phyloP scores from a whole-genome alignment of 1,140 invertebrate species.

The Hycleus phaleratus region DNA sequence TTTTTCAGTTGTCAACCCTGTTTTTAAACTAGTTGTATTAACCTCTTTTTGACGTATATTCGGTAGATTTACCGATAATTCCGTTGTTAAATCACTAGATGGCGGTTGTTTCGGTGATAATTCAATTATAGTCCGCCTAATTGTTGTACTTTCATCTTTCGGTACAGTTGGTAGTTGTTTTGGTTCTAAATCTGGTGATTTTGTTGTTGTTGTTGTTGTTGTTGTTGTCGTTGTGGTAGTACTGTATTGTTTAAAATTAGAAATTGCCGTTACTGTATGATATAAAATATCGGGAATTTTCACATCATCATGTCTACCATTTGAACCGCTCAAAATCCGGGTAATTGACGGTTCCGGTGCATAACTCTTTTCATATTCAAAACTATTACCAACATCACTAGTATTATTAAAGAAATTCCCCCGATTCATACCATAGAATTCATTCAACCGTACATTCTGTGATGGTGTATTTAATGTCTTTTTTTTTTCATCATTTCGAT shows the following conservation, averaged over 20 bases:
- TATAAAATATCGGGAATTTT: conserved; percentile 61
- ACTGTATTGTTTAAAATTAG: conserved; percentile 40
- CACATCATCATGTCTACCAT: conserved; percentile 69
- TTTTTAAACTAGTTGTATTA: conserved; percentile 22
- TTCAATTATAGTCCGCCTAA: too few relatives aligned
- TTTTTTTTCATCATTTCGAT: conserved; percentile 45
- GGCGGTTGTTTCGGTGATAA: too few relatives aligned
- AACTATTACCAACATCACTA: conserved; percentile 34
- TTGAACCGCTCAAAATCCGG: conserved; percentile 70
- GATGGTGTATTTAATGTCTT: conserved; percentile 66
- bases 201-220: conserved; percentile 17
- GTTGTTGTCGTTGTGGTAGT: conserved; percentile 34
- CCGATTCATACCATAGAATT: conserved; percentile 31
- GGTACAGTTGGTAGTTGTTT: conserved; percentile 18
- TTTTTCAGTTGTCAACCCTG: conserved; percentile 35
- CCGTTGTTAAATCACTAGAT: conserved; percentile 23
- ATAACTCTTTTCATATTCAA: conserved; percentile 38
- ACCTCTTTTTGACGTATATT: conserved; percentile 36
- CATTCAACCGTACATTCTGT: conserved; percentile 43
- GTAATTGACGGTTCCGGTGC: conserved; percentile 53
- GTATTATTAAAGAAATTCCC: too few relatives aligned
- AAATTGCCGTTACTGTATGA: conserved; percentile 58
- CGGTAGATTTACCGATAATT: conserved; percentile 36
- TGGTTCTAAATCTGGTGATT: conserved; percentile 18
- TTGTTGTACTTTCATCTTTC: too few relatives aligned